Evolutionary conservation across 2,797 vertebrate genomes (phyloP), one percentile per base, ranked within the genome.

Genomic region (Gallinago solitaria): DNA sequence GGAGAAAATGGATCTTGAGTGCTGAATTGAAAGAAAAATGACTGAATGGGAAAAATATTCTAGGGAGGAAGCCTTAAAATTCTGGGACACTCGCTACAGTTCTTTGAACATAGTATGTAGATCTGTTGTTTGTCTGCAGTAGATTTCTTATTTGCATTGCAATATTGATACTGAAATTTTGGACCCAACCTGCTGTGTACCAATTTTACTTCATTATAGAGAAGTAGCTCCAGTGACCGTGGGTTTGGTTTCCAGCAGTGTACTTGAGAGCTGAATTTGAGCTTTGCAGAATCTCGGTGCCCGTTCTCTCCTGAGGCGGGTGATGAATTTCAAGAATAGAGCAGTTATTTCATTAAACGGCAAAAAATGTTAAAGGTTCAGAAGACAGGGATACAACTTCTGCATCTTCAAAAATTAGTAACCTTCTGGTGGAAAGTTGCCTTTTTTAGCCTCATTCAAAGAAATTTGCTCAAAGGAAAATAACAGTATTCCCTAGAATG

Each of bases 1-100:
- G 45, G 61, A 93, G 89, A 89, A 93, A 93, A 78, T 53, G 21
- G 33, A 92, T 87, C 87, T 61, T 85, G 28, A 85, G 37, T 71
- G 45, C 59, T 54, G 87, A 68, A 75, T 85, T 89, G 90, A 41
- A 93, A 88, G 50, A 45, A 71, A 57, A 74, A 82, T 60, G 3
- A 48, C 20, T 47, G 45, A 47, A 9, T 14, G 21, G 81, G n/a
- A 63, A 70, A 76, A 81, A 59, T 32, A 74, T 33, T 63, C n/a
- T 77, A 18, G 45, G 75, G 83, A 78, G 78, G 50, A 92, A 91
- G 68, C 71, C 47, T 87, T 73, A 39, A 69, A 47, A 80, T 76
- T 85, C 77, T 61, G 33, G 51, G 68, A 32, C 57, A 51, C 8
- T 64, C 59, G 18, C n/a, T 67, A 7, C 0, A 1, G 67, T 96